Base-by-base conservation (phyloP, 2,113 vertebrate genomes). In the Tonatia bakeri region DNA sequence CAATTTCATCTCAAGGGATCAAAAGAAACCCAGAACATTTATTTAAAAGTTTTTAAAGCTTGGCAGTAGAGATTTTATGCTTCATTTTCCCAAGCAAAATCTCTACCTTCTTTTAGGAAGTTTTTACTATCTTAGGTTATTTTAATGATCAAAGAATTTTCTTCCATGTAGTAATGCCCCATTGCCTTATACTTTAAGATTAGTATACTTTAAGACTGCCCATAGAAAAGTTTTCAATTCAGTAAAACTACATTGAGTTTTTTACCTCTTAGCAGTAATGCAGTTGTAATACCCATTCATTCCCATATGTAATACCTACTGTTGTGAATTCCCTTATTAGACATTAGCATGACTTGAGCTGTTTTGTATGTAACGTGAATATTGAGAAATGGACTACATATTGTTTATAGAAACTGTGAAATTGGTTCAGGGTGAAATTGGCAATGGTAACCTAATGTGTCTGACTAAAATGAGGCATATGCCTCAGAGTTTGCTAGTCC, bases 1-100 rank as follows among this genome's bases (percentile, higher is more conserved):
- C 90, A 85, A 76, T 94, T 97, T 96, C 85, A 92, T 97, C 94
- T 97, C 87, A 97, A 94, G 77, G 54, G 80, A 96, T 96, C 91
- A 94, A 94, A 65, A 94, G 70, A 96, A 95, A 94, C 40, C 65
- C n/a, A 82, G 64, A 84, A 87, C 70, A 94, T 95, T 69, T 92
- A 38, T 87, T 84, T 87, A 33, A 43, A 94, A 54, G 7, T 82
- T 91, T 91, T 87, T 94, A 54, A 96, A 90, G 54, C 43, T 92
- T 96, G 64, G 24, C 6, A 0, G 38, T 96, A 80, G 38, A 76
- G 24, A 52, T 64, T 89, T 70, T 87, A 0, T 61, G 54, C 22
- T 72, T 87, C 13, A 70, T n/a, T 64, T 94, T 93, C 90, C 90
- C 12, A 92, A 76, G 20, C 40, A 97, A 92, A 96, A 94, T 93